Conservation (phyloP, 1,140 invertebrate genomes). For the Drosophila sucinea region DNA sequence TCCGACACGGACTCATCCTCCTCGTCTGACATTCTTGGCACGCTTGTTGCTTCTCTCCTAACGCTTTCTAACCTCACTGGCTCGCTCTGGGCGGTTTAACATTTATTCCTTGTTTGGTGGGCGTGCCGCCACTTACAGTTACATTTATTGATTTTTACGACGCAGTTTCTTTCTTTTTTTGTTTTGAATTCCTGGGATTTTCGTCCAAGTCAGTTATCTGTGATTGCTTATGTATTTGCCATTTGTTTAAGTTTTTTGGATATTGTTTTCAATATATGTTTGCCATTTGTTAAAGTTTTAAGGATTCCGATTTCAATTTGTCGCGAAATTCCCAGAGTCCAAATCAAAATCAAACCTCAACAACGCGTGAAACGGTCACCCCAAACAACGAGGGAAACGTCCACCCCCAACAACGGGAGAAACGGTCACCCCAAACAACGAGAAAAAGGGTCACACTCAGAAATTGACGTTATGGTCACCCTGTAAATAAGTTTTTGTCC, state of each 20-base stretch:
- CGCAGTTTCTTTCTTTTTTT: conserved; percentile 52
- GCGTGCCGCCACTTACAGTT: conserved; percentile 66
- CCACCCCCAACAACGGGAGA: too few relatives aligned
- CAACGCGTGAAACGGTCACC: too few relatives aligned
- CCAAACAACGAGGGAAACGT: too few relatives aligned
- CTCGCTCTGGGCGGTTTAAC: conserved; percentile 37
- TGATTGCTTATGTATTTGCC: conserved; percentile 1
- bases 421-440: too few relatives aligned
- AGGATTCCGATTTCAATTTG: too few relatives aligned
- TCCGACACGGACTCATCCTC: conserved; percentile 77
- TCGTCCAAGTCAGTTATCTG: not conserved
- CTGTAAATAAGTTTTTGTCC: not conserved
- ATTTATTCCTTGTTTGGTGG: conserved; percentile 43
- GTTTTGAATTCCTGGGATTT: not conserved
- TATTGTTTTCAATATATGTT: not conserved
- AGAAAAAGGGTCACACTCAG: too few relatives aligned
- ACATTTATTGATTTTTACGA: conserved; percentile 75
- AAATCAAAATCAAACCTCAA: too few relatives aligned
- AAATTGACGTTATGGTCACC: too few relatives aligned
- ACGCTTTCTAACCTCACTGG: conserved; percentile 13
- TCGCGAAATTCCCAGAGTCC: too few relatives aligned
- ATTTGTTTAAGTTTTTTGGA: not conserved
- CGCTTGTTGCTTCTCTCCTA: conserved; percentile 30
- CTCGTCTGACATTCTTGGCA: conserved; percentile 73
- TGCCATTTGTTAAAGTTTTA: too few relatives aligned